Base-by-base conservation (phyloP, 2,113 vertebrate genomes). In the Willisornis vidua region DNA sequence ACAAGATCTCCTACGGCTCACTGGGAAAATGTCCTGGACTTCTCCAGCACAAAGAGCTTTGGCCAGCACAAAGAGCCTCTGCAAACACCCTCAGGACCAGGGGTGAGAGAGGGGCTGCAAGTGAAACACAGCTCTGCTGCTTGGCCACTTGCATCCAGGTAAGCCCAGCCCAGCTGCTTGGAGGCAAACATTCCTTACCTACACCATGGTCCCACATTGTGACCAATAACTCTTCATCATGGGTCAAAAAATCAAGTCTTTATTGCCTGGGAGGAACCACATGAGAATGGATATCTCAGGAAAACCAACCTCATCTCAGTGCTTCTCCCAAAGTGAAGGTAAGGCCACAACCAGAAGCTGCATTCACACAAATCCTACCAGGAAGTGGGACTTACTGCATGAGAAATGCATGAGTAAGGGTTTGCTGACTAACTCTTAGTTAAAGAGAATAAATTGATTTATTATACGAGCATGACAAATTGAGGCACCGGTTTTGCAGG, bases 371-470 rank as follows among this genome's bases (percentile, higher is more conserved):
- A 70, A 35, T 22, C 33, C 82, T 66, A 70, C 72, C 11, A 16
- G 74, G 79, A 92, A 84, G 59, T 19, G 51, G 43, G 59, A 55
- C 35, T 68, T 48, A 37, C 29, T 65, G 57, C 26, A 16, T 6
- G 20, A 88, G 79, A 90, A 83, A 77, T 6, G 24, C 24, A 14
- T 90, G 88, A 96, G 90, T 74, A 82, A 92, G 80, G 71, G 86
- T 90, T 90, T 92, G 92, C 95, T 96, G 95, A 94, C 94, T 95
- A 94, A 94, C 68, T 51, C 65, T 45, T 25, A 8, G 55, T 45
- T 84, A 70, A 87, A 93, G 73, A 80, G 52, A 94, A 94, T 37
- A 90, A 92, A 95, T 72, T 85, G 85, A 96, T 93, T 95, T 96
- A 78, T 89, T 84, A 39, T 9, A 79, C 0, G 9, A 87, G 78